Base-by-base conservation (phyloP, 1,140 invertebrate genomes). In the Brachionus rubens region DNA sequence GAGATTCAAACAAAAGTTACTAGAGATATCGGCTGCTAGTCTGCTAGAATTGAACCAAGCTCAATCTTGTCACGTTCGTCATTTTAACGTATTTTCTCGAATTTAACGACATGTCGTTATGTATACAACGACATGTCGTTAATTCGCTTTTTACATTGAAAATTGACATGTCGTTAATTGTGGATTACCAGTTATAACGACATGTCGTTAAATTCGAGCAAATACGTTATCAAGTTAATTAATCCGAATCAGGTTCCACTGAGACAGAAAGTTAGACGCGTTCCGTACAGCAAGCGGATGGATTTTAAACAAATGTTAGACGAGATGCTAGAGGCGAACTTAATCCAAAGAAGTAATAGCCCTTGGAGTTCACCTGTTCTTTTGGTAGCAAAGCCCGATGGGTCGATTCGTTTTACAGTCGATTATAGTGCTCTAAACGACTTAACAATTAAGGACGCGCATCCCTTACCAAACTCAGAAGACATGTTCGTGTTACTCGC, bases 281-380 rank as follows among this genome's bases (percentile, higher is more conserved):
- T 52, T 24, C 16, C 48, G 28, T 24, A 21, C 48, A 52, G 48
- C 28, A 24, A 52, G 28, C 48, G 16, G 48, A 24, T 1, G 19
- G 48, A 52, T 24, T 52, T 52, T 12, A 21, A 52, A 12, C 21
- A 52, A 52, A 24, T 26, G 28, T 24, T 52, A 24, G 48, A 52
- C 48, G 48, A 52, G 48, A 52, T 52, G 48, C 21, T 52, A 19
- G 5, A 7, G 28, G 48, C 16, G 28, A 24, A 52, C 28, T 52
- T 52, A 52, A 52, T 52, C 28, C 48, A 52, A 52, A 52, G 28
- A 52, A 52, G 48, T 24, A 12, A 52, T 24, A 21, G 48, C 48
- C 48, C 48, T 52, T 52, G 48, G 21, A 52, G 48, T 52, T 52
- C 48, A 24, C n/a, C n/a, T n/a, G n/a, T n/a, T n/a, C n/a, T n/a